Evolutionary conservation across 2,888 invertebrate species (phyloP), one percentile per base, ranked within the genome.

Genomic region (Leptopterna dolabrata): DNA sequence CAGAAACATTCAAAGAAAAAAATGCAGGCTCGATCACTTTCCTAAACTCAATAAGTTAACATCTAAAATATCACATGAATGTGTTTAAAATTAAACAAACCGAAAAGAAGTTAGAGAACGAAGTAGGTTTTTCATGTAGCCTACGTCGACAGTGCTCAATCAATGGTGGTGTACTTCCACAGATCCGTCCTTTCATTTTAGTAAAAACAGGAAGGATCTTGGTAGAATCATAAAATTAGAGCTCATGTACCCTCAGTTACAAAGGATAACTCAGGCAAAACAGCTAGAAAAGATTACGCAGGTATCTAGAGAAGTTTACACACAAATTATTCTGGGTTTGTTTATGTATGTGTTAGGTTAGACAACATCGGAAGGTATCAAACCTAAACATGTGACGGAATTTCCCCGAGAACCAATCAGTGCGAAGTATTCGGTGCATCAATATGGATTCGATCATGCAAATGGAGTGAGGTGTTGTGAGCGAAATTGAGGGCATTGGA

Each of bases 341-440:
- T 81, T 81, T 81, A 81, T 55, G 55, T 81, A 81, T 30, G 30
- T 47, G 81, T 51, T 55, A 81, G 81, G 81, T 81, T 81, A 81
- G 81, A 29, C 55, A 81, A 55, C 55, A 9, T 29, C 29, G 47
- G 81, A 55, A 81, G 81, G 81, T 81, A 81, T 81, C 81, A 81
- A 29, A 55, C 30, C 45, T 3, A n/a, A 45, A 41, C 78, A 78
- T 41, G 45, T 27, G 45, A 45, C 24, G 27, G 63, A 63, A 63
- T 63, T 24, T 9, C 63, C 9, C 19, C 24, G 9, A 24, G 19
- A 63, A 24, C 63, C 24, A 24, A 63, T 63, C 63, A 24, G 63
- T 7, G 7, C 4, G 63, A 1, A 6, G 63, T 6, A 24, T 63
- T 63, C 13, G 27, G 63, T 1, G n/a, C 19, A 51, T 51, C 51